Evolutionary conservation across 2,888 invertebrate genomes (phyloP).

Genomic region (Sarcophaga variegata): DNA sequence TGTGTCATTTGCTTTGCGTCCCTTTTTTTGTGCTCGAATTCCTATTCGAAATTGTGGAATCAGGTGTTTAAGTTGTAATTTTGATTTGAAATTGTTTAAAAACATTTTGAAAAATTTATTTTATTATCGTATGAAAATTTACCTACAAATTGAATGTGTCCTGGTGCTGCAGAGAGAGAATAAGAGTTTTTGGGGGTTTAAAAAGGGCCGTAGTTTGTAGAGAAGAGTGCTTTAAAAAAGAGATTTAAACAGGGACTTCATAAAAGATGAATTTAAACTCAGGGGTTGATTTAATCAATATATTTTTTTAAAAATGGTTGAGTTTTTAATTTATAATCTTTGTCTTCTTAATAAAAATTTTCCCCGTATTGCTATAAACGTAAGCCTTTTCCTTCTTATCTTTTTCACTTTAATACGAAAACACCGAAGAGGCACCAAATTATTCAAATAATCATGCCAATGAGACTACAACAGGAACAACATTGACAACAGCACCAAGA

Average conservation of each 20-base stretch:
- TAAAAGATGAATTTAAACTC: neutral
- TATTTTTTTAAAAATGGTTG: too few relatives aligned
- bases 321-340: too few relatives aligned
- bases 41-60: slow-evolving; percentile 63
- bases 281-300: too few relatives aligned
- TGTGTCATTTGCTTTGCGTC: slow-evolving; percentile 61
- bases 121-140: slow-evolving; percentile 47
- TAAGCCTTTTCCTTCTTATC: too few relatives aligned
- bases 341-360: too few relatives aligned
- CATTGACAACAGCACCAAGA: neutral
- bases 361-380: too few relatives aligned
- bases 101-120: slow-evolving; percentile 50
- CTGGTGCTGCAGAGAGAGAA: too few relatives aligned
- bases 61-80: slow-evolving; percentile 71
- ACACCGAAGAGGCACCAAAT: neutral
- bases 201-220: slow-evolving; percentile 6
- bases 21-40: slow-evolving; percentile 26
- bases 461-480: slow-evolving; percentile 22
- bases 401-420: too few relatives aligned
- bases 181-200: neutral
- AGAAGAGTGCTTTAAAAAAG: slow-evolving; percentile 1
- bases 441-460: slow-evolving; percentile 46
- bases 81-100: slow-evolving; percentile 71
- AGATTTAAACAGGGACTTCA: slow-evolving; percentile 5
- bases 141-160: too few relatives aligned